Conservation (phyloP, 2,797 vertebrate genomes). For the Lateolabrax maculatus region DNA sequence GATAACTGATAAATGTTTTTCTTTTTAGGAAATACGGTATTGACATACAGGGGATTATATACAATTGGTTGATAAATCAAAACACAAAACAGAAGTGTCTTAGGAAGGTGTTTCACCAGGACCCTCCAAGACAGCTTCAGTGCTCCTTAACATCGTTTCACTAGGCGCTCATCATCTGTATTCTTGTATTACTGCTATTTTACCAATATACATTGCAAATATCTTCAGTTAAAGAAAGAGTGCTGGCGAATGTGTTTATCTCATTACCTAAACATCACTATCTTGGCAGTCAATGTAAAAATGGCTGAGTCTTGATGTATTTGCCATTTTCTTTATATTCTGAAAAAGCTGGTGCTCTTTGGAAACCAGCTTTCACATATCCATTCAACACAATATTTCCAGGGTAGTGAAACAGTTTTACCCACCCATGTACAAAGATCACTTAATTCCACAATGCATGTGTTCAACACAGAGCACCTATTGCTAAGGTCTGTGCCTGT, state of each 20-base stretch:
- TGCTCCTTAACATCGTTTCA: no score
- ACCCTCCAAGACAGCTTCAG: not conserved
- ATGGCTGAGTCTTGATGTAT: not conserved
- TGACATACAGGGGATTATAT: not conserved
- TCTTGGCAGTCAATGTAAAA: conserved; percentile 3
- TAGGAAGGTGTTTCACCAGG: not conserved
- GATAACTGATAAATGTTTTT: no score
- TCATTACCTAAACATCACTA: not conserved
- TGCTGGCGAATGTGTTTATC: not conserved
- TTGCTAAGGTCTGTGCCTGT: conserved; percentile 89
- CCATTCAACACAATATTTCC: conserved; percentile 12
- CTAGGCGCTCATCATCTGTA: not conserved
- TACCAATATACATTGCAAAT: not conserved
- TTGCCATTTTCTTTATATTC: not conserved
- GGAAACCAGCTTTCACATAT: not conserved
- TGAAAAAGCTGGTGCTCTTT: not conserved
- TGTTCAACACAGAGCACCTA: conserved; percentile 87
- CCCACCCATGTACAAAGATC: conserved; percentile 23
- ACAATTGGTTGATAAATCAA: no score
- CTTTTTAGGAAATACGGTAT: no score
- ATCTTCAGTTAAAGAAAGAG: not conserved
- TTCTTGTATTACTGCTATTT: not conserved
- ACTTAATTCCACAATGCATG: conserved; percentile 80
- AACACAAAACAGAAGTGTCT: not conserved
- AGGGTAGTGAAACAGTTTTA: conserved; percentile 1